Evolutionary conservation across 2,888 invertebrate genomes (phyloP), one percentile per base, ranked within the genome.

Genomic region (Coleophora deauratella): DNA sequence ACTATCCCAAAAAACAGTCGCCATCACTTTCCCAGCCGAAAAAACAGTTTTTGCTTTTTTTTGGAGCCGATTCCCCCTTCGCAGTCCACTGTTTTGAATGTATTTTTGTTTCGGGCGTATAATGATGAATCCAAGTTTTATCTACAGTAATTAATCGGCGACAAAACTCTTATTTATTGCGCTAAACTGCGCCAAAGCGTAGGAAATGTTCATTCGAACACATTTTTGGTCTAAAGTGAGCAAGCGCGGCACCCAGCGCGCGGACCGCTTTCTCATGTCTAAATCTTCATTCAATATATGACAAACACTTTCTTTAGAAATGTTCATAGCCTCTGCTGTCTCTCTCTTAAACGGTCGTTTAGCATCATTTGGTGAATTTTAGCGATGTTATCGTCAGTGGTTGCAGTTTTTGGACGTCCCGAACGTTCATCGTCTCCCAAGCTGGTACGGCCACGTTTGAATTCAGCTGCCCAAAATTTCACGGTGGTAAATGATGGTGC

Each of bases 21-120:
- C 54, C 53, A 52, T 55, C 3, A 57, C 50, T 35, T 50, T 98
- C 96, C 87, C 42, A 7, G 46, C 41, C 40, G 48, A 49, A 13
- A 34, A 34, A 27, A 40, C 34, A 15, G 37, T n/a, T 37, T 31
- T 37, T 3, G 14, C 44, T 35, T 27, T 44, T 42, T 33, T 54
- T 52, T 33, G 50, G 49, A 27, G 43, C 46, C 8, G 14, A 21
- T 48, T 45, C 43, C 27, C 34, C 38, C 9, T 11, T 32, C 33
- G 32, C 27, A 38, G 39, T 33, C 42, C 42, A 45, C 38, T 42
- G 45, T 40, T 38, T 43, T 37, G 35, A 42, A 21, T 42, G 42
- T 32, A 42, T 14, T 32, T 42, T 45, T 37, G 34, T 43, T 33
- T 46, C 43, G 32, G 35, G 40, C 21, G 33, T 40, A 11, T 27